Percentiles rank a stretch among this genome's conserved stretches.
Conservation (phyloP, 2,113 vertebrate species). For the Pollachius pollachius region DNA sequence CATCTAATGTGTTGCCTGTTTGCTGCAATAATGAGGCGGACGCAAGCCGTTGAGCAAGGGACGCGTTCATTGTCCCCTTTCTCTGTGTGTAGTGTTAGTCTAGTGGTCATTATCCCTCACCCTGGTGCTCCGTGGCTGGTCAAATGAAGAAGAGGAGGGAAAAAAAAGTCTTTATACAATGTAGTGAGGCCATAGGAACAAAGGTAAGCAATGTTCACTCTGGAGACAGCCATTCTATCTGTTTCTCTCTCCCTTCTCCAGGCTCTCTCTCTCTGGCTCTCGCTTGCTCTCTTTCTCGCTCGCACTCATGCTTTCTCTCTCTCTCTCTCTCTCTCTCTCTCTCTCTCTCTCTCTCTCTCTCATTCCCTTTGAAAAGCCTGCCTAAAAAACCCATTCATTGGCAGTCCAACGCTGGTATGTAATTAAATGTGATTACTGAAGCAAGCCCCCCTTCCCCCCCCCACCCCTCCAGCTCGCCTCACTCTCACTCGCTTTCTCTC, state of each 20-base stretch:
- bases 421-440: slow-evolving; percentile 84
- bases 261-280: slow-evolving; percentile 47
- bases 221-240: slow-evolving; percentile 10
- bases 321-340: slow-evolving; percentile 68
- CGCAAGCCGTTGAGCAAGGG: slow-evolving; percentile 58
- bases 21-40: slow-evolving; percentile 65
- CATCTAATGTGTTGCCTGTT: slow-evolving; percentile 66
- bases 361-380: slow-evolving; percentile 59
- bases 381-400: slow-evolving; percentile 78
- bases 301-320: not conserved
- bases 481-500: slow-evolving; percentile 34
- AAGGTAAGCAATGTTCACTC: slow-evolving; percentile 77
- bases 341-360: slow-evolving; percentile 47
- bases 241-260: slow-evolving; percentile 45
- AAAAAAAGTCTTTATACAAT: slow-evolving; percentile 76
- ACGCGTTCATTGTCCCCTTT: slow-evolving; percentile 69
- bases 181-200: slow-evolving; percentile 66
- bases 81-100: slow-evolving; percentile 72
- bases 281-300: slow-evolving; percentile 30
- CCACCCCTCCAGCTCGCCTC: slow-evolving; percentile 6
- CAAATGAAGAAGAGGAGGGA: slow-evolving; percentile 41
- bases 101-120: slow-evolving; percentile 59
- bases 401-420: slow-evolving; percentile 73
- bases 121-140: slow-evolving; percentile 67
- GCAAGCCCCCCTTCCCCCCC: slow-evolving; percentile 48